These are phyloP conservation scores for Beris chalybata DNA, from an alignment of 2,888 invertebrate genomes.

Conservation along the genomic window DNA sequence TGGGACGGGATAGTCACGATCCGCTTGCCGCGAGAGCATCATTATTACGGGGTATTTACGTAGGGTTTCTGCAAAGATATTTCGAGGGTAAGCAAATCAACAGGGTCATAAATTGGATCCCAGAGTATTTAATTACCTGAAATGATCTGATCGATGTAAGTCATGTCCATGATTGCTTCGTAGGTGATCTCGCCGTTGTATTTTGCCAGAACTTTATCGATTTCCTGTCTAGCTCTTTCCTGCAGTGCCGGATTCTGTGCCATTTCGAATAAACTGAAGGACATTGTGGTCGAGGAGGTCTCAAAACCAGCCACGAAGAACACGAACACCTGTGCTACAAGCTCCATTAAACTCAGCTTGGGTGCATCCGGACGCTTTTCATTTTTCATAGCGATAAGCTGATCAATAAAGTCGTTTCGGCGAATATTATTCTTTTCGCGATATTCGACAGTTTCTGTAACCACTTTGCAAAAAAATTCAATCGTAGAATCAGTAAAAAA, in stretches of 20 bases:
- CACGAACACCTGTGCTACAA: conserved; percentile 60
- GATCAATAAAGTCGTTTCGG: conserved; percentile 59
- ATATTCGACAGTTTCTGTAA: conserved; percentile 52
- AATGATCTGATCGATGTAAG: conserved; percentile 57
- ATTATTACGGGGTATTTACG: conserved; percentile 61
- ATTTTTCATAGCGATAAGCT: conserved; percentile 57
- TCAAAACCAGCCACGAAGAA: conserved; percentile 62
- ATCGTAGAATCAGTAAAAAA: conserved; percentile 44
- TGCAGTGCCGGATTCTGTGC: conserved; percentile 57
- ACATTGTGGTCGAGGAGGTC: conserved; percentile 58
- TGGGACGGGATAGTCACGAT: conserved; percentile 57
- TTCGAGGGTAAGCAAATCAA: too few relatives aligned
- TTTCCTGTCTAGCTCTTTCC: conserved; percentile 54
- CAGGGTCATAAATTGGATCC: too few relatives aligned
- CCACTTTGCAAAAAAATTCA: conserved; percentile 48
- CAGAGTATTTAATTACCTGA: conserved; percentile 49
- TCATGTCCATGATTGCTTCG: conserved; percentile 57
- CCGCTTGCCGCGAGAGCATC: conserved; percentile 56
- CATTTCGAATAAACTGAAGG: conserved; percentile 58
- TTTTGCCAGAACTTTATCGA: conserved; percentile 50
- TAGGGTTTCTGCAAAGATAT: conserved; percentile 57
- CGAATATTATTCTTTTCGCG: conserved; percentile 50
- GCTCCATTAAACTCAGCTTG: conserved; percentile 54
- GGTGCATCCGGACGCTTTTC: conserved; percentile 8
- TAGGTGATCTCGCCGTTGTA: conserved; percentile 55